Evolutionary conservation across 2,888 invertebrate species (phyloP).

Genomic region (Hirtodrosophila trivittata): DNA sequence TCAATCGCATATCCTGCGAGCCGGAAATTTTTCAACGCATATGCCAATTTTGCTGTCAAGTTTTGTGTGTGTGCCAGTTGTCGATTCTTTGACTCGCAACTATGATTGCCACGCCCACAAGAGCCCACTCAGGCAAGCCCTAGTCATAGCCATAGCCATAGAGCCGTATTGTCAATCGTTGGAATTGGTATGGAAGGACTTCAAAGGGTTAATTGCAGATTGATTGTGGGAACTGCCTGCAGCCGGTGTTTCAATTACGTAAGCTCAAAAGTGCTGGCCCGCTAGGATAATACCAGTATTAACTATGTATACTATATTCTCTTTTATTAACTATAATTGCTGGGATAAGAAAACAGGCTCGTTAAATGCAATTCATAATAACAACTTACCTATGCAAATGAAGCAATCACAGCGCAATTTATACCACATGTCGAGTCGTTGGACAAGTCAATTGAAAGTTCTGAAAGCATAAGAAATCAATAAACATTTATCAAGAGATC

Average conservation of each 20-base stretch:
- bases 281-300: constrained; percentile 15
- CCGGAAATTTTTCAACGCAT: constrained; percentile 74
- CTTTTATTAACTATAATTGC: too few species aligned
- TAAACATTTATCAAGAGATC: constrained; percentile 20
- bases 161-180: constrained; percentile 25
- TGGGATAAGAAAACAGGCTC: too few species aligned
- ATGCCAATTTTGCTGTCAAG: constrained; percentile 72
- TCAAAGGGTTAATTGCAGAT: constrained; percentile 65
- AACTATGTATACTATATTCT: not conserved
- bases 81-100: constrained; percentile 47
- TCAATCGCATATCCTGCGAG: constrained; percentile 27
- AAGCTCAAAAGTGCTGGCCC: not conserved
- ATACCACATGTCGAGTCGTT: too few species aligned
- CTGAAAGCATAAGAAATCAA: not conserved
- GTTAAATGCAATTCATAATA: too few species aligned
- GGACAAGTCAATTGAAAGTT: not conserved
- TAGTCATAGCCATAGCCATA: too few species aligned
- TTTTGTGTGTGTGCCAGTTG: constrained; percentile 48
- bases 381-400: too few species aligned
- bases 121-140: not conserved
- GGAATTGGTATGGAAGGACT: constrained; percentile 25
- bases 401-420: too few species aligned
- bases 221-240: constrained; percentile 62
- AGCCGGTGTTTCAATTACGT: constrained; percentile 51
- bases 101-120: constrained; percentile 24